These are phyloP conservation scores for Romanomermis culicivorax DNA, from an alignment of 2,888 invertebrate species.

Conservation along the genomic window DNA sequence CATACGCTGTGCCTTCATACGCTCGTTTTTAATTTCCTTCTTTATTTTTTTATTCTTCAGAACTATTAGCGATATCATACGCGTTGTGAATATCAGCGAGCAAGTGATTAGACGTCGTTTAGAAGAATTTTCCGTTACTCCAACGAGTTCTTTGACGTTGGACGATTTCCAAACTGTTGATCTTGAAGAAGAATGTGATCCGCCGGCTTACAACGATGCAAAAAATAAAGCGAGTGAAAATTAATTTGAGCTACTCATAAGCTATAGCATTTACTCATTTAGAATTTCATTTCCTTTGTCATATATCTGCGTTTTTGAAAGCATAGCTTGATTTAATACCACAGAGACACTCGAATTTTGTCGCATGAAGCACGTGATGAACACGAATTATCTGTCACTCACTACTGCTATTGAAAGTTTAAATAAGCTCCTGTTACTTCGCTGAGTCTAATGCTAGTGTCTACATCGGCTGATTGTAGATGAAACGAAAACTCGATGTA, in stretches of 20 bases:
- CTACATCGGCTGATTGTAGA: no score
- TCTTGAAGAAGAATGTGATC: slow-evolving; percentile 82
- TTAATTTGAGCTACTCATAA: background rate
- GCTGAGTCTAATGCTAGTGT: no score
- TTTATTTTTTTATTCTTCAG: background rate
- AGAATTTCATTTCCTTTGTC: background rate
- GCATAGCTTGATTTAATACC: slow-evolving; percentile 20
- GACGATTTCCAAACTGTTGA: slow-evolving; percentile 94
- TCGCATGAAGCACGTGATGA: background rate
- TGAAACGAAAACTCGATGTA: no score
- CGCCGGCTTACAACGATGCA: slow-evolving; percentile 58
- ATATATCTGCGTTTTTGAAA: background rate
- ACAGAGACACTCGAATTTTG: slow-evolving; percentile 9
- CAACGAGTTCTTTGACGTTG: slow-evolving; percentile 72
- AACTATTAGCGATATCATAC: slow-evolving; percentile 20
- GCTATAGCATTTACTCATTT: background rate
- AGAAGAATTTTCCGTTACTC: slow-evolving; percentile 85
- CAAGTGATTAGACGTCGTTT: slow-evolving; percentile 33
- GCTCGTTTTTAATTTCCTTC: no score
- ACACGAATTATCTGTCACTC: no score
- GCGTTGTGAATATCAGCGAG: slow-evolving; percentile 23
- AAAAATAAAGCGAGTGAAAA: slow-evolving; percentile 5
- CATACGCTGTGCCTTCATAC: no score
- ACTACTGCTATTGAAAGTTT: no score
- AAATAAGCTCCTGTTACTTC: no score